phyloP scores from a whole-genome alignment of 2,888 invertebrate genomes.

The Andrena bucephala region DNA sequence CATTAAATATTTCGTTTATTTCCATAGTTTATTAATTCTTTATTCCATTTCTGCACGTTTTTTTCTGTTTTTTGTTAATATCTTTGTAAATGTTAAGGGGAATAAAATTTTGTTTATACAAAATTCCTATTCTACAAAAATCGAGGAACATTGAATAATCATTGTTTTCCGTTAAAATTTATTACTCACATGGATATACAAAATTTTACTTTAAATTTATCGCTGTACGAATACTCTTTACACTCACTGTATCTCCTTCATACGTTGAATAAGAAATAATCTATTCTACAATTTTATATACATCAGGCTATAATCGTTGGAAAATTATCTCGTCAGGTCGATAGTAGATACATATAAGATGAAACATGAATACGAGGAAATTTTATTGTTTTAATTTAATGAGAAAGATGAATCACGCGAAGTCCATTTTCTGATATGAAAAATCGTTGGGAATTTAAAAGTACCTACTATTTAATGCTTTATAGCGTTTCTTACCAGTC shows the following conservation, averaged over 20 bases:
- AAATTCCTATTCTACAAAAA: no score
- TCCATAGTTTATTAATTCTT: no score
- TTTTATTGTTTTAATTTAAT: conserved; percentile 8
- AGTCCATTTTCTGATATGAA: not conserved
- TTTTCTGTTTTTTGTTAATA: no score
- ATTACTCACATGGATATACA: no score
- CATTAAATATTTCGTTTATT: no score
- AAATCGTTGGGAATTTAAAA: not conserved
- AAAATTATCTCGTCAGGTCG: not conserved
- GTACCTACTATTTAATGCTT: not conserved
- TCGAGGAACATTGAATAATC: no score
- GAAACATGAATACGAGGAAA: not conserved
- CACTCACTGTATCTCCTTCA: conserved; percentile 11
- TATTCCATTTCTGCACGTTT: no score
- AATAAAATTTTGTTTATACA: no score
- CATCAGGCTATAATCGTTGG: not conserved
- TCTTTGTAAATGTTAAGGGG: no score
- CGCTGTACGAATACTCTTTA: no score
- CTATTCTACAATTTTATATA: conserved; percentile 10
- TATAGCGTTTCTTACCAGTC: conserved; percentile 11
- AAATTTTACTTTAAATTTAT: no score
- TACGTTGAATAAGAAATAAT: conserved; percentile 15
- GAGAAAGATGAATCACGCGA: not conserved
- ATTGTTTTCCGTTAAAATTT: no score
- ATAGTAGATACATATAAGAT: not conserved